phyloP scores from a whole-genome alignment of 2,888 invertebrate species.

The Eudemis profundana region DNA sequence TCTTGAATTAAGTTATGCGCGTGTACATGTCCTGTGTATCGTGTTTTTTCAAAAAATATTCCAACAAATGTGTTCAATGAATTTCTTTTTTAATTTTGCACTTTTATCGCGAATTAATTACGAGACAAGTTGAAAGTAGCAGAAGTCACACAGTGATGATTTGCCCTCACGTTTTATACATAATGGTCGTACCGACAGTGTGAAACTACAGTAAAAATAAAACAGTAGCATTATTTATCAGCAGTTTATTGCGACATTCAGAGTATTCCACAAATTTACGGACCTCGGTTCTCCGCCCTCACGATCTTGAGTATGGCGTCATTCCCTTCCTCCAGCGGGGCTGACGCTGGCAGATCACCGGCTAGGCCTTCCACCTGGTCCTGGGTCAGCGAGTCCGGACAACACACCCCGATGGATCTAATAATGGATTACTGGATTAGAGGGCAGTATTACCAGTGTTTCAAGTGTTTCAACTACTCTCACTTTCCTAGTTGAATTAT shows the following conservation, averaged over 20 bases:
- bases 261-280: constrained; percentile 45
- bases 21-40: too few relatives aligned
- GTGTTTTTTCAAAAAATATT: too few relatives aligned
- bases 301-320: constrained; percentile 71
- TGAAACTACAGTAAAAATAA: constrained; percentile 16
- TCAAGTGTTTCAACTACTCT: too few relatives aligned
- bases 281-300: constrained; percentile 76
- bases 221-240: constrained; percentile 9
- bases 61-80: too few relatives aligned
- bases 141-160: too few relatives aligned
- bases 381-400: constrained; percentile 82
- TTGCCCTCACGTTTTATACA: too few relatives aligned
- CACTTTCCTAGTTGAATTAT: too few relatives aligned
- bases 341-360: constrained; percentile 79
- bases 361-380: constrained; percentile 77
- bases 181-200: not conserved
- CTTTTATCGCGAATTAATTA: too few relatives aligned
- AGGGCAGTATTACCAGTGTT: too few relatives aligned
- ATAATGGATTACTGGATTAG: not conserved
- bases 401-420: constrained; percentile 89
- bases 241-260: constrained; percentile 14
- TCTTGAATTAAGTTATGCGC: too few relatives aligned
- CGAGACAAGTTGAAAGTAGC: too few relatives aligned
- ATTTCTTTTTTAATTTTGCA: too few relatives aligned
- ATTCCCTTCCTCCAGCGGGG: constrained; percentile 77